Percentiles rank a stretch among this genome's conserved stretches.
These are phyloP conservation scores for Sebastes kiyomatsui DNA, from an alignment of 2,797 vertebrate species.

Conservation along the genomic window DNA sequence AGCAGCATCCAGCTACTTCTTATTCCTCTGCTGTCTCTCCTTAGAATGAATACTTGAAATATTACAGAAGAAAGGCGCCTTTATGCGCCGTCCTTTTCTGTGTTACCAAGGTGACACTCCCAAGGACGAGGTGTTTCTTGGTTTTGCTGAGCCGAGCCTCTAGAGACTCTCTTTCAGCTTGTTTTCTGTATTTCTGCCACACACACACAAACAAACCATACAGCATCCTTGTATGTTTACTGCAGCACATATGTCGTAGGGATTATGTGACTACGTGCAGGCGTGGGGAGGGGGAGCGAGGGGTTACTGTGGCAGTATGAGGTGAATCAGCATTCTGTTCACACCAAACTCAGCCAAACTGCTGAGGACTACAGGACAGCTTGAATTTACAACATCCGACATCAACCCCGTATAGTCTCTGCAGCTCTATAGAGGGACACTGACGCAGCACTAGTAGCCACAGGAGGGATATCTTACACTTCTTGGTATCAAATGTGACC, in stretches of 20 bases:
- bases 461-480: not conserved
- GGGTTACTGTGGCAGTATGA: constrained; percentile 57
- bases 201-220: not conserved
- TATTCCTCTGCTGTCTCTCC: not conserved
- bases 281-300: not conserved
- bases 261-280: constrained; percentile 46
- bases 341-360: constrained; percentile 37
- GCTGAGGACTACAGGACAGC: constrained; percentile 17
- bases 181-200: not conserved
- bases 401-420: not conserved
- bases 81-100: not conserved
- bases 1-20: constrained; percentile 49
- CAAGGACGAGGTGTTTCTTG: constrained; percentile 25
- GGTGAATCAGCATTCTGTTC: constrained; percentile 80
- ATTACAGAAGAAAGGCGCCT: not conserved
- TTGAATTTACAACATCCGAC: constrained; percentile 7
- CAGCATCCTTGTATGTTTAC: constrained; percentile 22
- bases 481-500: constrained; percentile 19
- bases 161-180: not conserved
- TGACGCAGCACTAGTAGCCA: constrained; percentile 6
- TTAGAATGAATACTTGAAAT: not conserved
- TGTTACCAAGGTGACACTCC: constrained; percentile 24
- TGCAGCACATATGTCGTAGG: constrained; percentile 35
- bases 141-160: constrained; percentile 1
- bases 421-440: not conserved